Evolutionary conservation across 2,797 vertebrate species (phyloP), one percentile per base, ranked within the genome.

Genomic region (Phrynocephalus guinanensis): DNA sequence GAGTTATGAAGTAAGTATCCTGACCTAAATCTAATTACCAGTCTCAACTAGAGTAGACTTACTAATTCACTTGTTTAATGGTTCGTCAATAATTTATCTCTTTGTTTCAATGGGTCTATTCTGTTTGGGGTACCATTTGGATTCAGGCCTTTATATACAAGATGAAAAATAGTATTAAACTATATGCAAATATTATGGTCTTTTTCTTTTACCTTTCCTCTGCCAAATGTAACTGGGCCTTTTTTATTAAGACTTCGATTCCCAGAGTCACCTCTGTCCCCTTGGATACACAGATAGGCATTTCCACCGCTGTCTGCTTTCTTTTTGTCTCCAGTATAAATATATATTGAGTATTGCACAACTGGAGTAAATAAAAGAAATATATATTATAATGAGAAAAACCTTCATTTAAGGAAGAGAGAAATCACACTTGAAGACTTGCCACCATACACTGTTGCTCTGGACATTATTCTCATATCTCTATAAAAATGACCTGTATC

Each of bases 201-300:
- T 71, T 86, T 90, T 78, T 56, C 2, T 63, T 86, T 95, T 95
- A 96, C 95, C 95, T 96, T 92, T 22, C 94, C 94, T 90, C 87
- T 93, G 72, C 81, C 50, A 89, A 96, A 96, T 81, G 88, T 88
- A 83, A 94, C 88, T 26, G 87, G n/a, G 26, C 80, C 89, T 77
- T 82, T 93, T 88, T 90, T 85, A 90, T 87, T 93, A 86, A 96
- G 89, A 91, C 93, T 91, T 70, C 80, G 60, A 87, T 95, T 96
- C 50, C 94, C 94, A 0, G 82, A 94, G 30, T 95, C 90, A 38
- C 94, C 91, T 83, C 84, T 93, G 88, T 95, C 94, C 88, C 95
- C 95, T 89, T 93, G 88, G 73, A 95, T 87, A 24, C 6, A 44
- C 81, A 96, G 82, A 88, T 94, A 96, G 77, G 79, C 88, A 10